Evolutionary conservation across 92 coral and sea anemone species (phyloP).

Genomic region (Chrysogorgia sp.): DNA sequence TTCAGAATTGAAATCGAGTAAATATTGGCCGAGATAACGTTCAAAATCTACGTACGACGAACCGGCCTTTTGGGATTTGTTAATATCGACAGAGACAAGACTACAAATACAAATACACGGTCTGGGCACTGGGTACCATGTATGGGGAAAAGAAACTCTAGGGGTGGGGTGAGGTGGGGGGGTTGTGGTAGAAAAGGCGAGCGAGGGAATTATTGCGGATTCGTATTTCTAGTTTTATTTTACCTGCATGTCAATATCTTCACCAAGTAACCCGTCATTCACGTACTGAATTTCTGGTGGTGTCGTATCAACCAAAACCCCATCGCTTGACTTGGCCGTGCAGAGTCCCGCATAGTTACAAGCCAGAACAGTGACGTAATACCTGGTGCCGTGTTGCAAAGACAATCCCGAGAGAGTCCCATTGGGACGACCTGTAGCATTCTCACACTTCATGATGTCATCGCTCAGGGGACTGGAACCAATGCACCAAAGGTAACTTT

Average conservation of each 20-base stretch:
- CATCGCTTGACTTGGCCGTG: slow-evolving; percentile 84
- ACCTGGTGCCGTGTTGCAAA: slow-evolving; percentile 69
- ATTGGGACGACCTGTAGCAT: slow-evolving; percentile 77
- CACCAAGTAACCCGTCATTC: slow-evolving; percentile 94
- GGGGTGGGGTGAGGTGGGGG: too few relatives aligned
- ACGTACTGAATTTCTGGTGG: slow-evolving; percentile 87
- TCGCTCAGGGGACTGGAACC: slow-evolving; percentile 71
- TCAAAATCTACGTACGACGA: too few relatives aligned
- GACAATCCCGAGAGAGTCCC: slow-evolving; percentile 77
- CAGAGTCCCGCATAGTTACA: slow-evolving; percentile 93
- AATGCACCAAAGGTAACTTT: slow-evolving; percentile 77
- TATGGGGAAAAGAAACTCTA: too few relatives aligned
- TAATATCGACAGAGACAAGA: too few relatives aligned
- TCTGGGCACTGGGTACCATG: too few relatives aligned
- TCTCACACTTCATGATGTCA: slow-evolving; percentile 82
- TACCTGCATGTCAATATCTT: slow-evolving; percentile 96
- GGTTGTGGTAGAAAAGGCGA: too few relatives aligned
- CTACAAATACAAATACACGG: too few relatives aligned
- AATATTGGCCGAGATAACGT: too few relatives aligned
- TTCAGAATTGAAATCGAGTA: too few relatives aligned
- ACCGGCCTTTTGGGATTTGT: too few relatives aligned
- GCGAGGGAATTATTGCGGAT: too few relatives aligned
- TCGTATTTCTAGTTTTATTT: too few relatives aligned
- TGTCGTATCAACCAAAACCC: slow-evolving; percentile 84
- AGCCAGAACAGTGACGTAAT: slow-evolving; percentile 89